Percentiles rank a stretch among this genome's conserved stretches.
phyloP scores from a whole-genome alignment of 2,888 invertebrate genomes.

The Tuberolachnus salignus region DNA sequence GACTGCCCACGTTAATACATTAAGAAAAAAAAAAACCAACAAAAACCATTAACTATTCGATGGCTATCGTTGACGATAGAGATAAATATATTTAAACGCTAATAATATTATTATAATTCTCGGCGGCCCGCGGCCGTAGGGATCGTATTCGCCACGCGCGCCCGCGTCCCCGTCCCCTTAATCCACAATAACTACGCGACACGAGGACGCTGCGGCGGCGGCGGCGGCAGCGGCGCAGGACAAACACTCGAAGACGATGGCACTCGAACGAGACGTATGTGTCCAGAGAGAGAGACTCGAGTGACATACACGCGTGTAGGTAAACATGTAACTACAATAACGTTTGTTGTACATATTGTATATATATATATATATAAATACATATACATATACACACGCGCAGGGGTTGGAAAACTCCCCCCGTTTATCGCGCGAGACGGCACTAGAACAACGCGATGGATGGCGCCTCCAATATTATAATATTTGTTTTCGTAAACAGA shows the following conservation, averaged over 20 bases:
- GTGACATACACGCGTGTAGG: slow-evolving; percentile 53
- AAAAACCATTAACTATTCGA: no score
- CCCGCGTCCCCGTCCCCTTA: slow-evolving; percentile 18
- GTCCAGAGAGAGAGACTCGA: slow-evolving; percentile 42
- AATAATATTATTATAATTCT: no score
- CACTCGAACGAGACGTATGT: slow-evolving; percentile 44
- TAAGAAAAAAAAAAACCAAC: no score
- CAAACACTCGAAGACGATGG: slow-evolving; percentile 49
- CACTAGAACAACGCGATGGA: background rate
- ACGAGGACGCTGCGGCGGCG: slow-evolving; percentile 42
- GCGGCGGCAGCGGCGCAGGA: no score
- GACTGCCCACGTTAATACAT: no score
- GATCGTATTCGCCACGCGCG: no score
- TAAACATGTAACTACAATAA: slow-evolving; percentile 50
- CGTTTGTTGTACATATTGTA: slow-evolving; percentile 6
- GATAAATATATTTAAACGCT: no score
- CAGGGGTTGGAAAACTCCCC: slow-evolving; percentile 41
- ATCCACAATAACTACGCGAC: background rate
- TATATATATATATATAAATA: slow-evolving; percentile 19
- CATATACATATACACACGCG: no score
- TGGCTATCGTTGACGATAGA: no score
- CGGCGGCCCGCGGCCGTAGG: no score
- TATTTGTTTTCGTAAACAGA: background rate
- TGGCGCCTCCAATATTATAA: slow-evolving; percentile 22
- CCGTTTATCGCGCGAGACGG: background rate